These are phyloP conservation scores for Thaumetopoea pityocampa DNA, from an alignment of 1,140 invertebrate species.

Conservation along the genomic window DNA sequence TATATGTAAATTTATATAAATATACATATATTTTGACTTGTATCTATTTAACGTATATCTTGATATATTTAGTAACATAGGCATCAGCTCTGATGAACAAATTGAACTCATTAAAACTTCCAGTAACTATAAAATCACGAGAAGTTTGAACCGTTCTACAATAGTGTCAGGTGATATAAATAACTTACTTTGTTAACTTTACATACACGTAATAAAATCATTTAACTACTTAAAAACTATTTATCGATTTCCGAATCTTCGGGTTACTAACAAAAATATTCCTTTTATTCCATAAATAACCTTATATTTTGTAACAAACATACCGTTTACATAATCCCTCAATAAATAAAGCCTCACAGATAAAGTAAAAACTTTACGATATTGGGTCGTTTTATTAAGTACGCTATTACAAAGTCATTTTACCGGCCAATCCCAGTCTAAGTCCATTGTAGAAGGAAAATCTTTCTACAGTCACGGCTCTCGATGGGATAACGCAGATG, in stretches of 20 bases:
- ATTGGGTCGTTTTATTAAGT: constrained; percentile 66
- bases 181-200: no score
- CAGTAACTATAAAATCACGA: constrained; percentile 25
- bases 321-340: constrained; percentile 22
- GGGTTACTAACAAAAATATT: constrained; percentile 2
- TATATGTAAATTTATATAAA: no score
- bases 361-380: constrained; percentile 49
- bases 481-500: constrained; percentile 70
- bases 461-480: constrained; percentile 75
- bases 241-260: constrained; percentile 2
- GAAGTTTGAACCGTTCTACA: constrained; percentile 19
- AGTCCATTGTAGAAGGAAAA: constrained; percentile 74
- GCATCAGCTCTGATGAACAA: constrained; percentile 21
- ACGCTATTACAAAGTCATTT: constrained; percentile 72
- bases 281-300: constrained; percentile 21
- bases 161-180: constrained; percentile 20
- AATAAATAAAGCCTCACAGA: no score
- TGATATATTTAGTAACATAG: constrained; percentile 2
- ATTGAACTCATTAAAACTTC: constrained; percentile 36
- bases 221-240: not conserved
- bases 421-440: constrained; percentile 61
- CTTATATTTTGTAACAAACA: constrained; percentile 28
- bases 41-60: no score
- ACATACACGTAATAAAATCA: no score
- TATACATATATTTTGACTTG: no score